These are phyloP conservation scores for Oostethus manadensis DNA, from an alignment of 2,113 vertebrate genomes.

Conservation along the genomic window DNA sequence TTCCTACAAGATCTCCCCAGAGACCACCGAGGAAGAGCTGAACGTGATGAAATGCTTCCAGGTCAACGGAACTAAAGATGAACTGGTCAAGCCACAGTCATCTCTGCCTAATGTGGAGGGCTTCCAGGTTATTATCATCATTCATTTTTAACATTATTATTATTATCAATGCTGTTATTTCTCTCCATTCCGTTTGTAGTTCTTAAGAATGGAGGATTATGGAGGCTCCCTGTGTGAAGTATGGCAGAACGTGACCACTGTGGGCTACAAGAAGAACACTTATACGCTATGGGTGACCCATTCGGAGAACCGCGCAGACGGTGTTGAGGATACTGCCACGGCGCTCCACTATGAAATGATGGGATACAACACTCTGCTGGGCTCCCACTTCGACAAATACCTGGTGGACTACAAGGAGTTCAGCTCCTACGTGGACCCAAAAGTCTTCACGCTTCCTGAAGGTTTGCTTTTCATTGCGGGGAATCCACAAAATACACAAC, in stretches of 20 bases:
- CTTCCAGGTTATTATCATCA: slow-evolving; percentile 65
- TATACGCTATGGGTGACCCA: slow-evolving; percentile 78
- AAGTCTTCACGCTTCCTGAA: slow-evolving; percentile 64
- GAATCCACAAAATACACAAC: neutral
- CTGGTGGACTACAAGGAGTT: slow-evolving; percentile 74
- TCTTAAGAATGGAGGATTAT: slow-evolving; percentile 71
- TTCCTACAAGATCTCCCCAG: slow-evolving; percentile 72
- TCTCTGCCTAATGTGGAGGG: slow-evolving; percentile 62
- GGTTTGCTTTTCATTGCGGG: slow-evolving; percentile 45
- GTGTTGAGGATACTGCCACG: slow-evolving; percentile 18
- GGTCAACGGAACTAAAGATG: slow-evolving; percentile 72
- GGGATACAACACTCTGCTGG: slow-evolving; percentile 77
- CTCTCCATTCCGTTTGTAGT: neutral
- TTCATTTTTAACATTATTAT: too few species aligned
- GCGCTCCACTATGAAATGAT: slow-evolving; percentile 77
- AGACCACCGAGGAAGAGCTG: slow-evolving; percentile 72
- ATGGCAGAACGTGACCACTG: slow-evolving; percentile 73
- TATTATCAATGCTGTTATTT: neutral
- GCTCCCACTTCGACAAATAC: slow-evolving; percentile 81
- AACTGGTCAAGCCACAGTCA: slow-evolving; percentile 55
- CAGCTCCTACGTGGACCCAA: slow-evolving; percentile 52
- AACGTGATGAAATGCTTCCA: slow-evolving; percentile 78
- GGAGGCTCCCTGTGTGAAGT: slow-evolving; percentile 69
- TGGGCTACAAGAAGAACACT: slow-evolving; percentile 72
- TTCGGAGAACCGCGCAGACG: slow-evolving; percentile 42